These are phyloP conservation scores for Caenorhabditis inopinata DNA, from an alignment of 1,140 invertebrate genomes.

Conservation along the genomic window DNA sequence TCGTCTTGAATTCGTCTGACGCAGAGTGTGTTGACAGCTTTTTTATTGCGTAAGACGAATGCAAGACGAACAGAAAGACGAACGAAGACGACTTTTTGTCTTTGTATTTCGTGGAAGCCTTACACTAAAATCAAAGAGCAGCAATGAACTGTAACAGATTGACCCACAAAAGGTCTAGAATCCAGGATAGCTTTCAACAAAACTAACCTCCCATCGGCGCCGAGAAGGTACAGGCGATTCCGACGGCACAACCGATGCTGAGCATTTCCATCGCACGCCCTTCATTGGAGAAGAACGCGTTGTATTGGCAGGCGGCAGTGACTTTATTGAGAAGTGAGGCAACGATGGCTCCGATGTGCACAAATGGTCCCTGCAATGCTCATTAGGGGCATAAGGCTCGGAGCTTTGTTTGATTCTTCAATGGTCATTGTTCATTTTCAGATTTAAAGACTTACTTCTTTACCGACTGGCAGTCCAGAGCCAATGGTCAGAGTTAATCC, in stretches of 20 bases:
- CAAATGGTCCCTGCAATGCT: constrained; percentile 57
- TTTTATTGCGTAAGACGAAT: no score
- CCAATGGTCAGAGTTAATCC: constrained; percentile 90
- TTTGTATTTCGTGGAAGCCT: no score
- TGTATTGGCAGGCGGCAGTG: constrained; percentile 56
- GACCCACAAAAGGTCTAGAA: no score
- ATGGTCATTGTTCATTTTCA: background rate
- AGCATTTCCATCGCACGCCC: constrained; percentile 62
- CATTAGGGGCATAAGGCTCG: no score
- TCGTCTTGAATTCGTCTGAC: no score
- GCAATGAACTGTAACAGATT: no score
- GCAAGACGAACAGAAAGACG: no score
- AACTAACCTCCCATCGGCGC: constrained; percentile 57
- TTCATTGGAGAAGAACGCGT: constrained; percentile 64
- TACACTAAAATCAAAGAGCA: no score
- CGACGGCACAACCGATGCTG: constrained; percentile 61
- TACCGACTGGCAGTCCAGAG: constrained; percentile 89
- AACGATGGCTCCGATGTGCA: constrained; percentile 65
- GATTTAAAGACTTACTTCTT: constrained; percentile 73
- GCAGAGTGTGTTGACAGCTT: no score
- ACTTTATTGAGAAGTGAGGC: constrained; percentile 60
- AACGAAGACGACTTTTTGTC: no score
- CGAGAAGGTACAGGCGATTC: constrained; percentile 61
- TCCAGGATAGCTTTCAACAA: no score
- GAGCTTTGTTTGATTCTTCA: no score